Base-by-base conservation (phyloP, 2,113 vertebrate genomes). In the Xiphophorus hellerii region DNA sequence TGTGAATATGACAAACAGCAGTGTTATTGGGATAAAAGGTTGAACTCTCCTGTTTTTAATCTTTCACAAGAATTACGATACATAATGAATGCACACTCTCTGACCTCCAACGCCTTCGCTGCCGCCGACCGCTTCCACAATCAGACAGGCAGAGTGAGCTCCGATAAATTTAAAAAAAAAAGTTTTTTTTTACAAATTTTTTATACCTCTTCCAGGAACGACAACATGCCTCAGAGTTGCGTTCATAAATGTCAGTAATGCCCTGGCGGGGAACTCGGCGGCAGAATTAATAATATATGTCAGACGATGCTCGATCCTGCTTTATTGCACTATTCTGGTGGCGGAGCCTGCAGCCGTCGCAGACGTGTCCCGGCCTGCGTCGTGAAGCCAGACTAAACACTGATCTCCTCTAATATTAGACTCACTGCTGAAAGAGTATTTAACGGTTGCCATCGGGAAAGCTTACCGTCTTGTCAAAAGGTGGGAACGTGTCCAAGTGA, bases 221-320 rank as follows among this genome's bases (percentile, higher is more conserved):
- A 85, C 85, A 63, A 77, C 84, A 76, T 51, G 60, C 74, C 73
- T 35, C 15, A 0, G 73, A 81, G 82, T 58, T 4, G 63, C 76
- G 78, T 76, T 81, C 76, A 69, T 87, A 84, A 87, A 79, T 79
- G 86, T 83, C 84, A 88, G 73, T 82, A 84, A 73, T 67, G 74
- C 62, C 78, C 76, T 25, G n/a, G 84, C 78, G 73, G 72, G 78
- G 62, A 48, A 60, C 72, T 35, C 22, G 25, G 3, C 66, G 9
- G 54, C 75, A 78, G 76, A 76, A 82, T 85, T 90, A 73, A 84
- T 84, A 83, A 80, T 80, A 61, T 17, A 82, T 70, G 82, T 84
- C 80, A 82, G 82, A 82, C 87, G 80, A 78, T 61, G 72, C 74
- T 74, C 60, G 2, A 54, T 77, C 61, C 27, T 48, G 2, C 77